Conservation (phyloP, 2,888 invertebrate genomes). For the Drosophila dives region DNA sequence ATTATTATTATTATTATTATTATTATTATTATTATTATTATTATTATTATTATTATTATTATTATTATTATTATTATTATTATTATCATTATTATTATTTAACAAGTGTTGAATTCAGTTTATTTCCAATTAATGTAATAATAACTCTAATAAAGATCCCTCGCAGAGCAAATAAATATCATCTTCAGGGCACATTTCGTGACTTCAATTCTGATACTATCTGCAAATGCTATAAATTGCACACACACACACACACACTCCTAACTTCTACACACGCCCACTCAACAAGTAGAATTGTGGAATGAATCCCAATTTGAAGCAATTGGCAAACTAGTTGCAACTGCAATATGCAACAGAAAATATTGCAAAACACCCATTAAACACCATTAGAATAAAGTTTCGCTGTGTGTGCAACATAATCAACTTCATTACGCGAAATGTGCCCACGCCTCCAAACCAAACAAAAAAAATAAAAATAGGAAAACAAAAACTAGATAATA, state of each 20-base stretch:
- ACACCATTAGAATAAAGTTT: conserved; percentile 61
- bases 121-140: not conserved
- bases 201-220: not conserved
- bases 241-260: no score
- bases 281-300: conserved; percentile 10
- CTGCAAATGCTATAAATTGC: not conserved
- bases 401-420: conserved; percentile 19
- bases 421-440: conserved; percentile 63
- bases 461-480: conserved; percentile 1
- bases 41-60: no score
- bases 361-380: conserved; percentile 55
- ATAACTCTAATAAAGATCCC: not conserved
- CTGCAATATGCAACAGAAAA: conserved; percentile 49
- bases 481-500: conserved; percentile 35
- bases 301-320: conserved; percentile 47
- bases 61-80: no score
- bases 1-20: no score
- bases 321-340: conserved; percentile 34
- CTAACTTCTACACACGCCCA: not conserved
- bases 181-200: not conserved
- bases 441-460: conserved; percentile 58
- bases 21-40: no score
- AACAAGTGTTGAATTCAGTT: not conserved
- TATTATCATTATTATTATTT: not conserved
- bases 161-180: not conserved